Evolutionary conservation across 2,888 invertebrate species (phyloP).

Genomic region (Chouioia cunea): DNA sequence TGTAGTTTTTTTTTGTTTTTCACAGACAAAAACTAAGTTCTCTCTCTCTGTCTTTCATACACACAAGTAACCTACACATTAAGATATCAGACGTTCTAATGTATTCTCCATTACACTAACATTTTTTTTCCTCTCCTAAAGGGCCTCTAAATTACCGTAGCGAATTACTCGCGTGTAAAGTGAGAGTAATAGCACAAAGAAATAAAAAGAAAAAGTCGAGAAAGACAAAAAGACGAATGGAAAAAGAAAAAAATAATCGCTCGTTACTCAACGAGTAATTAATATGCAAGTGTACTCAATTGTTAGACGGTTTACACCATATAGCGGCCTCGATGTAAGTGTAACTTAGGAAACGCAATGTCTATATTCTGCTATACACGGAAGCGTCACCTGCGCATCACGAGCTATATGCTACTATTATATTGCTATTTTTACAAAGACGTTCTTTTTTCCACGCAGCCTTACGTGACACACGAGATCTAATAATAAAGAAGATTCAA

Average conservation of each 20-base stretch:
- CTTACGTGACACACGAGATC: too few relatives aligned
- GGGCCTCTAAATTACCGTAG: slow-evolving; percentile 15
- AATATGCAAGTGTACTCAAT: slow-evolving; percentile 51
- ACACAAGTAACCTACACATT: slow-evolving; percentile 29
- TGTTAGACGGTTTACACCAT: slow-evolving; percentile 53
- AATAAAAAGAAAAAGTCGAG: slow-evolving; percentile 32
- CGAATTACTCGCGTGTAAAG: slow-evolving; percentile 6
- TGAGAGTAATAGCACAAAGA: neutral
- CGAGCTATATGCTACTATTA: too few relatives aligned
- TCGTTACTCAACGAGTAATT: slow-evolving; percentile 50
- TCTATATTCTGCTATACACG: slow-evolving; percentile 9
- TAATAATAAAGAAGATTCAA: too few relatives aligned
- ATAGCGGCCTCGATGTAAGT: slow-evolving; percentile 25
- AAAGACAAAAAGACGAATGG: too few relatives aligned
- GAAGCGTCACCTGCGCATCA: neutral
- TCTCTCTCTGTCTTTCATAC: too few relatives aligned
- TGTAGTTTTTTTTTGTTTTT: neutral
- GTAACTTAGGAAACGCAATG: neutral
- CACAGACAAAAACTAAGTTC: slow-evolving; percentile 23
- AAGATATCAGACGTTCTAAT: slow-evolving; percentile 36
- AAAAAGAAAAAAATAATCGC: slow-evolving; percentile 54
- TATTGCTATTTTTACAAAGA: too few relatives aligned
- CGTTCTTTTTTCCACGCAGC: too few relatives aligned
- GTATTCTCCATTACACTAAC: slow-evolving; percentile 13
- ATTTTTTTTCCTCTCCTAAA: slow-evolving; percentile 13